These are phyloP conservation scores for Mnemiopsis leidyi DNA, from an alignment of 37 sponge, comb jelly and placozoan species.

Conservation along the genomic window DNA sequence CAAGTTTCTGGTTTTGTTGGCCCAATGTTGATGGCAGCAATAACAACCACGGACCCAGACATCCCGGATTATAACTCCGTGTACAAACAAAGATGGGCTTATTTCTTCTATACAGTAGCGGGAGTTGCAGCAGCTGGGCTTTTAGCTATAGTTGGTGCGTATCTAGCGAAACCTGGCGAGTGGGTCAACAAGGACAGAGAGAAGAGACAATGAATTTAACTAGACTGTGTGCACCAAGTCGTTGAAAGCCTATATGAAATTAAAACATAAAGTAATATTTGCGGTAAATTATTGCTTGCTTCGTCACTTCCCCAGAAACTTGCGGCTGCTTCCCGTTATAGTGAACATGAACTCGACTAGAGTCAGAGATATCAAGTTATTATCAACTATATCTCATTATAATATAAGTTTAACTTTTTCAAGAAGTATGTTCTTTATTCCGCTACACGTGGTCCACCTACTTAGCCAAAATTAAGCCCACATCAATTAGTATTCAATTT, in stretches of 20 bases:
- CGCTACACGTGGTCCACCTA: no score
- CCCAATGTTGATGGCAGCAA: conserved; percentile 19
- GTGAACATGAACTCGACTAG: no score
- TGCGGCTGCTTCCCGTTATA: no score
- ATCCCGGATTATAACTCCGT: neutral
- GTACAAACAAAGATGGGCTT: neutral
- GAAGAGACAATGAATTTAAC: no score
- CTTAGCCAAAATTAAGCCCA: no score
- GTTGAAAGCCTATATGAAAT: no score
- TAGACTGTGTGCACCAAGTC: no score
- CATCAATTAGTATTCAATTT: no score
- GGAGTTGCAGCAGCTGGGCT: neutral
- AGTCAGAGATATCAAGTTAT: no score
- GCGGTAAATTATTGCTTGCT: neutral
- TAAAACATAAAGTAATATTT: neutral
- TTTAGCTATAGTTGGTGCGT: neutral
- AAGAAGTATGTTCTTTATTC: no score
- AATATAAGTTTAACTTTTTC: no score
- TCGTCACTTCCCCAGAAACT: neutral
- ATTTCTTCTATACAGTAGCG: neutral
- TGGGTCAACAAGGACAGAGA: neutral
- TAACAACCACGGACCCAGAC: neutral
- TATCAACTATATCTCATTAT: no score
- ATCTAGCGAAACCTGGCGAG: neutral
- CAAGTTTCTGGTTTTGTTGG: conserved; percentile 42